Evolutionary conservation across 2,888 invertebrate species (phyloP), one percentile per base, ranked within the genome.

Genomic region (Hetaerina titia): DNA sequence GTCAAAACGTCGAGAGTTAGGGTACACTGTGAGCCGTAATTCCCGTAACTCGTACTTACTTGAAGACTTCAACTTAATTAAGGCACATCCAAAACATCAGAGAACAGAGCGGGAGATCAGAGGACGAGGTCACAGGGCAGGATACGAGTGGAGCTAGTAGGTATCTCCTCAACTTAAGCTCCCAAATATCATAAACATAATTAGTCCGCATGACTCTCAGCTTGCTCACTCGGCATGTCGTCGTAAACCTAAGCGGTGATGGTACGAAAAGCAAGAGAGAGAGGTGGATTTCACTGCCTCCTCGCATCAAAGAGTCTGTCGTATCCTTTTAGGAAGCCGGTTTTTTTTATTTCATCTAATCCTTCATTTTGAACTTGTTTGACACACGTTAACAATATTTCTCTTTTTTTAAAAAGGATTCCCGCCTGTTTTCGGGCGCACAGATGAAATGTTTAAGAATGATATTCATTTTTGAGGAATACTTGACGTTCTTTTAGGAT

Each of bases 161-260:
- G 25, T 9, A 81, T 69, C 69, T 69, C n/a, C 19, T 69, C 22
- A 69, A 60, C 69, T 22, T 69, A 8, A 31, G 31, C 25, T 81
- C 81, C 81, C 81, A 81, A 81, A 81, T 31, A 81, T 81, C 81
- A 81, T 81, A 81, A 81, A 31, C 31, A 81, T 81, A 81, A 81
- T 81, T 81, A 81, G 31, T 81, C 25, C 11, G 81, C 81, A 31
- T 25, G 81, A 81, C 81, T 81, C 81, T 81, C 31, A 15, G 31
- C 81, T 31, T 15, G 81, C 31, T n/a, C 81, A 81, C 25, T 11
- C 25, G 81, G 31, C 8, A 31, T 31, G 81, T 13, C n/a, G 81
- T 81, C 25, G 81, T 31, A 81, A 81, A 31, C 81, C 9, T 31
- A 81, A 15, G 31, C 11, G 31, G 45, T 4, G 45, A 45, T 4